Conservation (phyloP, 2,113 vertebrate species). For the Pituophis catenifer region DNA sequence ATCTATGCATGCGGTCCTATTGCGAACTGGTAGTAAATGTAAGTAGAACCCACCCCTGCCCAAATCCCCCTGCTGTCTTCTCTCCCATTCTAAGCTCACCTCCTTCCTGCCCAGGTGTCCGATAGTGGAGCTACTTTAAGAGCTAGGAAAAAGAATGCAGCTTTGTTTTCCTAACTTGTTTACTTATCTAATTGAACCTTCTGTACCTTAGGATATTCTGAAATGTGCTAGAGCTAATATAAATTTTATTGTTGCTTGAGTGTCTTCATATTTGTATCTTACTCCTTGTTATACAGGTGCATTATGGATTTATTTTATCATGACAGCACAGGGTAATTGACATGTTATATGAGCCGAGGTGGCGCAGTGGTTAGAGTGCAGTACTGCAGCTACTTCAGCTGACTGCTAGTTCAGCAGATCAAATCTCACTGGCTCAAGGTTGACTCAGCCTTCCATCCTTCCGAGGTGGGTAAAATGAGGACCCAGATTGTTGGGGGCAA, state of each 20-base stretch:
- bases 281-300: neutral
- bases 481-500: too few relatives aligned
- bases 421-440: too few relatives aligned
- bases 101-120: neutral
- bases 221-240: neutral
- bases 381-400: too few relatives aligned
- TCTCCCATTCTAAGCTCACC: neutral
- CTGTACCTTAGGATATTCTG: neutral
- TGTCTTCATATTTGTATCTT: neutral
- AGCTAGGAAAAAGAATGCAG: neutral
- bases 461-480: too few relatives aligned
- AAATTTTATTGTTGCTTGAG: neutral
- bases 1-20: too few relatives aligned
- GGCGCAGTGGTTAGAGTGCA: too few relatives aligned
- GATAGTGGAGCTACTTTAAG: neutral
- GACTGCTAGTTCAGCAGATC: too few relatives aligned
- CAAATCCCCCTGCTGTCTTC: neutral
- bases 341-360: neutral
- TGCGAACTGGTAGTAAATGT: too few relatives aligned
- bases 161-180: neutral
- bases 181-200: neutral
- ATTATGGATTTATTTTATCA: neutral
- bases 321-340: neutral
- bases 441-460: too few relatives aligned
- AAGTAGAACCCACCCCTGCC: too few relatives aligned